Base-by-base conservation (phyloP, 2,113 vertebrate species). In the Eulemur rufifrons region DNA sequence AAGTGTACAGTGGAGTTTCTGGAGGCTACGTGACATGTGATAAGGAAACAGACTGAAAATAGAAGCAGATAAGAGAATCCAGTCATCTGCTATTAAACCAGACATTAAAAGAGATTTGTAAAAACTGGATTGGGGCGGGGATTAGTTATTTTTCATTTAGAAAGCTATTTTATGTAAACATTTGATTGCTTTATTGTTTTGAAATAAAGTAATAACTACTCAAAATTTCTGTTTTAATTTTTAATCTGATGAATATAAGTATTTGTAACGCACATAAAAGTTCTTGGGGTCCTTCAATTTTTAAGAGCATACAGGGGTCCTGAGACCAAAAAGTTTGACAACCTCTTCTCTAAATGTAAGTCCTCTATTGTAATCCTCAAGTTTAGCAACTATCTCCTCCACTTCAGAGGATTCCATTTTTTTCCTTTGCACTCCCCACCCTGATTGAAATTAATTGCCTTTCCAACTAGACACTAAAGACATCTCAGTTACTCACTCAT, bases 1-100 rank as follows among this genome's bases (percentile, higher is more conserved):
- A 89, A 74, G 13, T 77, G 66, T 82, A 17, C 52, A 52, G 34
- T 77, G 52, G 73, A 20, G 69, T 82, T 88, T 91, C 71, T 45
- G 25, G 59, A 88, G 34, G 32, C 37, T 52, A 76, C 18, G 25
- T 34, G 10, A 66, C 71, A 42, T 84, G 52, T 69, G 52, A 91
- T 63, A 76, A 8, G 77, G 83, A 59, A 95, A 82, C 50, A 85
- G 29, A 64, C 37, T 1, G 78, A 71, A 95, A 87, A 96, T 50
- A 69, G 61, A 95, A 93, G 78, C 66, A 91, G 14, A 83, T 84
- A 64, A 71, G 86, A 94, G 63, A 71, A 86, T 82, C 52, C 64
- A 59, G 52, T 86, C 69, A 82, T 95, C 73, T 78, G 34, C 42
- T 39, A 74, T 73, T 64, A 64, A 82, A 64, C 23, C n/a, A 83